Base-by-base conservation (phyloP, 2,113 vertebrate genomes). In the Misgurnus anguillicaudatus region DNA sequence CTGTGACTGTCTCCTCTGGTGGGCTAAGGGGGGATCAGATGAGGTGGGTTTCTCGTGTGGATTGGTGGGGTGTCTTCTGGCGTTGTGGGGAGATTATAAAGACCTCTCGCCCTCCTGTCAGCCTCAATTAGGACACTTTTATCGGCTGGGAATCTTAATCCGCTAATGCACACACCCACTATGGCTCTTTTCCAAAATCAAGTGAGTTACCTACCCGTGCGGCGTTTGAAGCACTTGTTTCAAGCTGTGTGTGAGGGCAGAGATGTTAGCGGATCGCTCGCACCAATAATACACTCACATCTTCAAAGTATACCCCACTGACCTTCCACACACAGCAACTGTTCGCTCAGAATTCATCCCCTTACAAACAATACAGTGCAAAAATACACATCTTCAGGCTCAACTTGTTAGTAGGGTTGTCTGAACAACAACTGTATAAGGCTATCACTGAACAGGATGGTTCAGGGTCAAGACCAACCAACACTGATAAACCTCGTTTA, bases 101-200 rank as follows among this genome's bases (percentile, higher is more conserved):
- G 71, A 66, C 16, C 81, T 87, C 82, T 83, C 86, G 80, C 82
- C 83, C 69, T 81, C 57, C 65, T 72, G 47, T 67, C 83, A 74
- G 75, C 76, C 80, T 87, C 72, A 61, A 79, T 85, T 71, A 74
- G 70, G 86, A 82, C 86, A 87, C 73, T 80, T 81, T 89, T 84
- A 89, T 86, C 80, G 85, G 82, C 81, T 87, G 78, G 73, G 77
- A 66, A 42, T 67, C 72, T 79, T 91, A 92, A 91, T 92, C 89
- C 88, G 85, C 85, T 91, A 91, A 92, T 90, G 80, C 82, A 86
- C 41, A 57, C 36, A 53, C 36, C 60, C 14, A 16, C 39, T 41
- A 6, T 6, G 45, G 36, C 47, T 79, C 47, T 61, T 19, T 38
- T 74, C 39, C 39, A 21, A 24, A 58, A 45, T 6, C 55, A 16